Evolutionary conservation across 2,113 vertebrate genomes (phyloP).

Genomic region (Stigmatopora argus): DNA sequence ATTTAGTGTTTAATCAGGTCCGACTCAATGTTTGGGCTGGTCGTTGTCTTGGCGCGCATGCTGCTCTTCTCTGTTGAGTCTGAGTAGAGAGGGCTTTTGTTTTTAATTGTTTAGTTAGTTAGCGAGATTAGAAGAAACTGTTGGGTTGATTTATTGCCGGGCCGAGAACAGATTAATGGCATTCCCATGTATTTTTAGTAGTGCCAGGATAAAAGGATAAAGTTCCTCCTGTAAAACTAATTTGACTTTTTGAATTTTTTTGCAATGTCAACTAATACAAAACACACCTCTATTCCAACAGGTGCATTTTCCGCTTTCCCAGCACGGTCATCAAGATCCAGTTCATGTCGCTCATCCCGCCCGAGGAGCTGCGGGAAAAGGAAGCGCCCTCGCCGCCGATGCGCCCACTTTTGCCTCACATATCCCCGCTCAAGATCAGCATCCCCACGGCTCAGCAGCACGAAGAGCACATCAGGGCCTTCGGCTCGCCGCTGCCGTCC

Average conservation of each 20-base stretch:
- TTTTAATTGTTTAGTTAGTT: neutral
- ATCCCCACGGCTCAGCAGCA: constrained; percentile 78
- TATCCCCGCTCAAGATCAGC: constrained; percentile 95
- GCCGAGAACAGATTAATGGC: neutral
- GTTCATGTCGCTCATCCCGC: constrained; percentile 83
- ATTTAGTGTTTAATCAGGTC: constrained; percentile 15
- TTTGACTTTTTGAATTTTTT: too few species aligned
- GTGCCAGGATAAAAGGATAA: too few species aligned
- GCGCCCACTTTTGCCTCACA: constrained; percentile 84
- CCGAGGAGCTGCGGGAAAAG: constrained; percentile 75
- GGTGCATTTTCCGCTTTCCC: constrained; percentile 94
- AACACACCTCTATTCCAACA: constrained; percentile 32
- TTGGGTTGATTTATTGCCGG: neutral
- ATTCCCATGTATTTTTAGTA: neutral
- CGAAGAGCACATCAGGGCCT: constrained; percentile 85
- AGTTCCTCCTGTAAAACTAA: too few species aligned
- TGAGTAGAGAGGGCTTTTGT: constrained; percentile 5
- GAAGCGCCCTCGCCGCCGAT: constrained; percentile 80
- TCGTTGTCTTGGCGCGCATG: neutral
- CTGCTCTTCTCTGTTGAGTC: constrained; percentile 11
- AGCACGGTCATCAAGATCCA: constrained; percentile 97
- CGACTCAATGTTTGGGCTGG: constrained; percentile 1
- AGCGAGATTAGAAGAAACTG: neutral
- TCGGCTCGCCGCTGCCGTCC: constrained; percentile 88
- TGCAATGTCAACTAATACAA: neutral